phyloP scores from a whole-genome alignment of 1,140 invertebrate genomes.

The Thrips palmi region DNA sequence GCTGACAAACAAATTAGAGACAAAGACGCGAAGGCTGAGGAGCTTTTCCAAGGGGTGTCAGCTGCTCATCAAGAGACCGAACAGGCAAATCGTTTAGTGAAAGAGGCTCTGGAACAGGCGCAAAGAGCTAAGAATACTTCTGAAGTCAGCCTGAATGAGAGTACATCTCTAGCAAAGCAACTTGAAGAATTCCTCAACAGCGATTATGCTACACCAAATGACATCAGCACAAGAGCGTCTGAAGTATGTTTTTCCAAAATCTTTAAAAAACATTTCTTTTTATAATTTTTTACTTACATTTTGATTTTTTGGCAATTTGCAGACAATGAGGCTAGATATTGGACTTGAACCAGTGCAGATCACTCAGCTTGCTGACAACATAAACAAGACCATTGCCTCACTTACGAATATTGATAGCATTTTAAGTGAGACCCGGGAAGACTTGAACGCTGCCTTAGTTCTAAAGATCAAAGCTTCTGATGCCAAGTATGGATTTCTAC shows the following conservation, averaged over 20 bases:
- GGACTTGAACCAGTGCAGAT: constrained; percentile 72
- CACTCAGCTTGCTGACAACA: constrained; percentile 56
- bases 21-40: constrained; percentile 60
- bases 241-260: not conserved
- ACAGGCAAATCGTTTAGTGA: not conserved
- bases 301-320: too few species aligned
- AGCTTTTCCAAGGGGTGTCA: constrained; percentile 34
- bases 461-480: constrained; percentile 57
- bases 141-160: not conserved
- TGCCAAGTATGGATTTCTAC: constrained; percentile 38
- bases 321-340: constrained; percentile 39
- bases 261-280: constrained; percentile 14
- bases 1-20: constrained; percentile 58
- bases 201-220: not conserved
- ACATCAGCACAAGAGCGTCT: not conserved
- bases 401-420: constrained; percentile 82
- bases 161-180: not conserved
- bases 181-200: constrained; percentile 2
- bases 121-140: not conserved
- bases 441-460: constrained; percentile 49
- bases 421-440: constrained; percentile 61
- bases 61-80: not conserved
- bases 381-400: constrained; percentile 67
- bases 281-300: too few species aligned
- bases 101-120: not conserved